phyloP scores from a whole-genome alignment of 2,888 invertebrate species.

The Nymphalis polychloros region DNA sequence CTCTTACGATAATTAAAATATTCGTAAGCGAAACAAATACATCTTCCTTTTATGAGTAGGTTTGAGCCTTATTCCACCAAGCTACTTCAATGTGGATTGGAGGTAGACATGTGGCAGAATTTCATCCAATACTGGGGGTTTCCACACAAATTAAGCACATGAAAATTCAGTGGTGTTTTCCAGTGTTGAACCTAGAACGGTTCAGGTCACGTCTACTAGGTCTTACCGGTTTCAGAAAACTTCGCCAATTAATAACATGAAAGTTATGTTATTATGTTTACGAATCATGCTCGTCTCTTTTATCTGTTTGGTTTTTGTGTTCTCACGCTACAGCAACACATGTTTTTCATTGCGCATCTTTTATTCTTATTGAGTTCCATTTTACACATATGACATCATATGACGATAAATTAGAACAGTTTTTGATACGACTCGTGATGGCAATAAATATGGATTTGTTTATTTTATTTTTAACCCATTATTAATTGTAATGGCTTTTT shows the following conservation, averaged over 20 bases:
- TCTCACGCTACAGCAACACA: constrained; percentile 75
- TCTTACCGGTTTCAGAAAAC: no score
- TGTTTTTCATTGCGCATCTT: constrained; percentile 74
- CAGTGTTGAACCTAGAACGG: no score
- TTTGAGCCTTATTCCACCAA: no score
- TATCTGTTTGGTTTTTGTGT: constrained; percentile 65
- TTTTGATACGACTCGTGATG: constrained; percentile 68
- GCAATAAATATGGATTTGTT: constrained; percentile 71
- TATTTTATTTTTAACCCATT: constrained; percentile 56
- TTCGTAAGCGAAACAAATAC: no score
- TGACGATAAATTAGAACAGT: constrained; percentile 70
- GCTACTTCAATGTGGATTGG: no score
- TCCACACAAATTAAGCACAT: no score
- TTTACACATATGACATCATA: constrained; percentile 61
- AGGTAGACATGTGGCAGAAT: no score
- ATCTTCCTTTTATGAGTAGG: no score
- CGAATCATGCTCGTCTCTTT: constrained; percentile 55
- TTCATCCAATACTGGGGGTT: no score
- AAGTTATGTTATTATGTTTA: constrained; percentile 42
- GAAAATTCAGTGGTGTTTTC: no score
- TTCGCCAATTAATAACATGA: constrained; percentile 18
- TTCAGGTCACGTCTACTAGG: no score
- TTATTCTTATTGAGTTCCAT: constrained; percentile 61
- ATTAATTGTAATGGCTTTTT: constrained; percentile 36
- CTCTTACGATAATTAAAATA: no score